Base-by-base conservation (phyloP, 2,797 vertebrate species). In the Enteromius anoplus region DNA sequence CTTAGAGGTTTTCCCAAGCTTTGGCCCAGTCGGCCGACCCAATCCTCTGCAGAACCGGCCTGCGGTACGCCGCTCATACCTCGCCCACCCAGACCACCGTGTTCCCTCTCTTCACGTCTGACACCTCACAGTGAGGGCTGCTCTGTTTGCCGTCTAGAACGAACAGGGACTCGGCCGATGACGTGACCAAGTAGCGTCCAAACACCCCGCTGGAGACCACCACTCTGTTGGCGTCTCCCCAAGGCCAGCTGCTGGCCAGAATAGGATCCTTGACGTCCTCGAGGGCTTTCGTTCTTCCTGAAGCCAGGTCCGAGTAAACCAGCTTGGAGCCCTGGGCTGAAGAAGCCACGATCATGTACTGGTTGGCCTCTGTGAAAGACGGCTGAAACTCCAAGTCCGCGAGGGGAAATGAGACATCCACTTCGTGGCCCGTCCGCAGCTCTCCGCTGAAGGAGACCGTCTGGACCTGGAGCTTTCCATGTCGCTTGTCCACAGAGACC, bases 71-170 rank as follows among this genome's bases (percentile, higher is more conserved):
- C 76, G 80, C 92, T 99, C 97, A 99, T 95, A 97, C 96, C 91
- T 99, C 98, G 1, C 96, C 97, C 3, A 99, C 96, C 98, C 98
- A 99, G 85, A 98, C 96, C 71, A 95, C 93, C 81, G 96, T 96
- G 93, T 97, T 96, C 17, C 95, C 96, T 83, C 94, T 92, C 91
- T 93, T 96, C 86, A 99, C 90, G 87, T 96, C 96, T 3, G 97
- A 96, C 88, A 99, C 95, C 94, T 99, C 97, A 60, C 98, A 99
- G 89, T 96, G 96, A 72, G 96, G 94, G 0, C 93, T 89, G 45
- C 94, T 97, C 91, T 94, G 96, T 90, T 96, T 96, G 73, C 96
- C 97, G 0, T 97, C 95, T 89, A 99, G 91, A 88, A 99, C 92
- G 89, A 99, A 96, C 86, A 99, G 90, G 0, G 97, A 99, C 85